Conservation (phyloP, 1,140 invertebrate genomes). For the Diplogasteroides magnus region DNA sequence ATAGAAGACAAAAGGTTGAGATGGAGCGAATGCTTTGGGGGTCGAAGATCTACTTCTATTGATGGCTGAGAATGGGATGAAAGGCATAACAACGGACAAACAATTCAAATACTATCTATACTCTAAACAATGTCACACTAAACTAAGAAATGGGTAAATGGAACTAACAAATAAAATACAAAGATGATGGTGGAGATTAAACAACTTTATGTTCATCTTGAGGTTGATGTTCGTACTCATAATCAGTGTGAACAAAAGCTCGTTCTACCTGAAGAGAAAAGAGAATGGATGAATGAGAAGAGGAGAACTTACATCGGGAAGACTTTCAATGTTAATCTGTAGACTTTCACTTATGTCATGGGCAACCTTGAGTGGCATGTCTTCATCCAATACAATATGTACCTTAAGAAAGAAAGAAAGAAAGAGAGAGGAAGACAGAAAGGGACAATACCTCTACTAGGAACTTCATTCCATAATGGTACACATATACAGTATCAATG, state of each 20-base stretch:
- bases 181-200: neutral
- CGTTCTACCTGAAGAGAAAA: conserved; percentile 25
- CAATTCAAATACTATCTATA: no score
- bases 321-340: conserved; percentile 31
- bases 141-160: no score
- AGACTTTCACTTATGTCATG: conserved; percentile 32
- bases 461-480: no score
- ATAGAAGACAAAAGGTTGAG: no score
- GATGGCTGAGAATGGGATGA: no score
- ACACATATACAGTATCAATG: no score
- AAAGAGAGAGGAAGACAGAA: conserved; percentile 31
- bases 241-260: conserved; percentile 31
- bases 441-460: conserved; percentile 33
- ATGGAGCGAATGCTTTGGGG: no score
- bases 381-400: conserved; percentile 31
- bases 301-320: conserved; percentile 22
- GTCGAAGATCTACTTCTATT: no score
- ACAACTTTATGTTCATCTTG: conserved; percentile 33
- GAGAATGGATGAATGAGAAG: neutral
- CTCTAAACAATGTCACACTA: no score
- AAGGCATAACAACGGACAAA: no score
- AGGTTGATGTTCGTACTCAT: conserved; percentile 28
- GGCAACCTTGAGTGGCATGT: conserved; percentile 28
- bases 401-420: no score
- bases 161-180: neutral